These are phyloP conservation scores for Dasyurus viverrinus DNA, from an alignment of 2,113 vertebrate species.

Conservation along the genomic window DNA sequence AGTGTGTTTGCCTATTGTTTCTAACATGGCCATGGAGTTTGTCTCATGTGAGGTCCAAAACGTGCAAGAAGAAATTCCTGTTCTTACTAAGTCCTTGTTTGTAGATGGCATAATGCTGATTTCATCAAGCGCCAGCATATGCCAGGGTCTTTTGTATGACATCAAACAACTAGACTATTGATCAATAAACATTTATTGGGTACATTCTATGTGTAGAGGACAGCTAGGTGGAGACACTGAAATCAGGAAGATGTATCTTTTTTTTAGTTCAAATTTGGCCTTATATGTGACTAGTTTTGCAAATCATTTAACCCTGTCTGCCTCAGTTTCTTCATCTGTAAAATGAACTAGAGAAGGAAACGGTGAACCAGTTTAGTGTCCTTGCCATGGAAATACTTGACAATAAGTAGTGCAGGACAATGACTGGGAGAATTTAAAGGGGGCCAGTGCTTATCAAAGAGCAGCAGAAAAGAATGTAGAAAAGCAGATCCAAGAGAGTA, in stretches of 20 bases:
- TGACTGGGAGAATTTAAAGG: background rate
- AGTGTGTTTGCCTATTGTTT: background rate
- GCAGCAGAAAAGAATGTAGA: background rate
- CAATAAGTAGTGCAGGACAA: background rate
- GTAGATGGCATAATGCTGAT: background rate
- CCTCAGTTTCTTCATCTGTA: too few relatives aligned
- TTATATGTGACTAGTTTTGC: background rate
- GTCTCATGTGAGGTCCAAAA: background rate
- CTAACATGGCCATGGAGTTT: background rate
- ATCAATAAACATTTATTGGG: background rate
- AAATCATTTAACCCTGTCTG: background rate
- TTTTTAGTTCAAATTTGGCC: background rate
- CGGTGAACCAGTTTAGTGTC: too few relatives aligned
- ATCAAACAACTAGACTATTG: background rate
- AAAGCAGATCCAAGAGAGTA: background rate
- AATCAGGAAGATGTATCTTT: background rate
- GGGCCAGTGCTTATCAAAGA: background rate
- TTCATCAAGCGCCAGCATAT: background rate
- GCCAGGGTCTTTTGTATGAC: background rate
- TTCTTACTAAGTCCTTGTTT: background rate
- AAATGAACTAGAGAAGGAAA: too few relatives aligned
- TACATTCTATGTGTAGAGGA: background rate
- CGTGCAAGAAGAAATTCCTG: background rate
- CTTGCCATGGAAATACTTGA: background rate
- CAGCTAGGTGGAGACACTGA: too few relatives aligned